Evolutionary conservation across 2,113 vertebrate genomes (phyloP).

Genomic region (Brachypodius melanocephalos): DNA sequence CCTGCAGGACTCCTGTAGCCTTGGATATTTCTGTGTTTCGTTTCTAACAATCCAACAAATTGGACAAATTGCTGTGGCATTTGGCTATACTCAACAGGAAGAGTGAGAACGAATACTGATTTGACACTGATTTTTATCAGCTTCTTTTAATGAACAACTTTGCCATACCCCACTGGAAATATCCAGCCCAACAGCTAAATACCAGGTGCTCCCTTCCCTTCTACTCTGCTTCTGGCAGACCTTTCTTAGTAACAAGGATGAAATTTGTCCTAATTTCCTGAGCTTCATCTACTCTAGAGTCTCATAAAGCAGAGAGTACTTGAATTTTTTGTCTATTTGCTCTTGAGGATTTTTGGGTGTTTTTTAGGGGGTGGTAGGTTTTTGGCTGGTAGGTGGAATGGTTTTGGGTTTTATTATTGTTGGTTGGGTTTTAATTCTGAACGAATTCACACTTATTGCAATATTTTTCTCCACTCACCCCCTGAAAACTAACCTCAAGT

Average conservation of each 20-base stretch:
- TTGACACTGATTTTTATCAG: neutral
- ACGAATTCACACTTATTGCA: neutral
- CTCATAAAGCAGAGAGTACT: neutral
- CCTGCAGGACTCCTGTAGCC: neutral
- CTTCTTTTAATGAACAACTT: neutral
- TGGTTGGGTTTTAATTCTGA: neutral
- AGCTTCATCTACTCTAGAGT: neutral
- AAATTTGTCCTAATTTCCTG: neutral
- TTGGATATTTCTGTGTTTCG: neutral
- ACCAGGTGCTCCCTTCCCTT: neutral
- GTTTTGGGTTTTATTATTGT: neutral
- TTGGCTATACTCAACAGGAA: neutral
- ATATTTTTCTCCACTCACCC: neutral
- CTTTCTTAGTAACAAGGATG: neutral
- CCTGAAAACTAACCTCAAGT: constrained; percentile 78
- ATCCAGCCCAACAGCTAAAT: neutral
- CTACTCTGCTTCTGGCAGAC: neutral
- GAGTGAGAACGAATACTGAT: neutral
- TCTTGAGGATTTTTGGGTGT: neutral
- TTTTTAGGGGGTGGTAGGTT: neutral
- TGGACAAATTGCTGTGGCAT: neutral
- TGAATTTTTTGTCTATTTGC: neutral
- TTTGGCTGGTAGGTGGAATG: neutral
- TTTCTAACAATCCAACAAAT: neutral
- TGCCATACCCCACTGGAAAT: neutral